Conservation (phyloP, 2,113 vertebrate species). For the Leptosomus discolor region DNA sequence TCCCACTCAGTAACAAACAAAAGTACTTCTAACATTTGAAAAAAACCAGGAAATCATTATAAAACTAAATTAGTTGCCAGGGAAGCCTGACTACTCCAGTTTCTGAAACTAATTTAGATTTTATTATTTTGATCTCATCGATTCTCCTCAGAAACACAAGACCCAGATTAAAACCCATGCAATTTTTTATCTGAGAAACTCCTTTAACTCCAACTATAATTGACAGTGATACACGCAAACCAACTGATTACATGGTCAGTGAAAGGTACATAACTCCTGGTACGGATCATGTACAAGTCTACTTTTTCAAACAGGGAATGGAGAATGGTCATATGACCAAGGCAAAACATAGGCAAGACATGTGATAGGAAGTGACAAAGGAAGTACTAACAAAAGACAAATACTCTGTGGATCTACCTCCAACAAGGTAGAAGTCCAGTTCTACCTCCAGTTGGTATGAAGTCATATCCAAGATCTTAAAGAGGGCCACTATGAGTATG, state of each 20-base stretch:
- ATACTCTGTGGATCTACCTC: neutral
- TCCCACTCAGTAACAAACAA: neutral
- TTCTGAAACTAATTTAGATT: conserved; percentile 13
- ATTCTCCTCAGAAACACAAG: neutral
- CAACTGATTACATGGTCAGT: neutral
- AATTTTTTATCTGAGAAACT: neutral
- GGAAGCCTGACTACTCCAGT: neutral
- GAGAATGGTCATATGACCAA: neutral
- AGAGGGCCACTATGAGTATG: neutral
- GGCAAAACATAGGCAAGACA: neutral
- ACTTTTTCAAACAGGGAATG: neutral
- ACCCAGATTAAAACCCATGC: neutral
- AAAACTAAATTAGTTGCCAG: neutral
- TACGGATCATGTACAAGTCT: neutral
- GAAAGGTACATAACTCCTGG: neutral
- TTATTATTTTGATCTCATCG: neutral
- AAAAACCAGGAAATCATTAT: conserved; percentile 1
- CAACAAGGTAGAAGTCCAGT: neutral
- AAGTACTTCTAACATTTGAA: neutral
- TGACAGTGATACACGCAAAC: neutral
- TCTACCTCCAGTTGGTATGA: neutral
- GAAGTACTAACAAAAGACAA: neutral
- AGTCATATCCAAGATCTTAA: neutral
- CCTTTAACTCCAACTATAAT: neutral
- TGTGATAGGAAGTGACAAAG: neutral